Conservation (phyloP, 2,888 invertebrate genomes). For the Cremastinae sp. region DNA sequence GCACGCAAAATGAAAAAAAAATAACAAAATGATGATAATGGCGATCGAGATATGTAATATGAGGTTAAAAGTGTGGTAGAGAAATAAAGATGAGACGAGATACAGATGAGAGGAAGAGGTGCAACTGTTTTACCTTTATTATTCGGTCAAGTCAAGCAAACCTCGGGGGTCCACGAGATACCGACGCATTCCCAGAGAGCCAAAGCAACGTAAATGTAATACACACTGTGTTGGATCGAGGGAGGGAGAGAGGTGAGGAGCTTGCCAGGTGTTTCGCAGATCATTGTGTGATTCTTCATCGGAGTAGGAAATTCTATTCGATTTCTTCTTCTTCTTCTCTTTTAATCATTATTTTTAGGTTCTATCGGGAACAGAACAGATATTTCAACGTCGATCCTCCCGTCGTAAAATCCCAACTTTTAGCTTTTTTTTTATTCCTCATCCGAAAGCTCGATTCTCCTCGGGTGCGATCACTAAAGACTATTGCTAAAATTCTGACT, state of each 20-base stretch:
- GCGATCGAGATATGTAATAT: too few relatives aligned
- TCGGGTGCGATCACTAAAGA: not conserved
- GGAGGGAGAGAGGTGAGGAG: conserved; percentile 16
- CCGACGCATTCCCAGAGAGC: conserved; percentile 85
- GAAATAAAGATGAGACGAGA: conserved; percentile 43
- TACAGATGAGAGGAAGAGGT: conserved; percentile 78
- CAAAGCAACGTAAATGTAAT: conserved; percentile 81
- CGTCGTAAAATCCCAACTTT: conserved; percentile 6
- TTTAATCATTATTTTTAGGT: conserved; percentile 42
- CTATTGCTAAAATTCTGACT: not conserved
- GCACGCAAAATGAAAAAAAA: conserved; percentile 44
- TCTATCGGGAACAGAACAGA: conserved; percentile 58
- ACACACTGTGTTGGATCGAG: conserved; percentile 77
- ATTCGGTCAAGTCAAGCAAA: conserved; percentile 81
- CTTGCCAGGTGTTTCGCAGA: conserved; percentile 19
- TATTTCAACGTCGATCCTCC: conserved; percentile 11
- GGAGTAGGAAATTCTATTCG: too few relatives aligned
- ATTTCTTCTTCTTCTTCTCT: conserved; percentile 39
- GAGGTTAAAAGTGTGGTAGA: conserved; percentile 52
- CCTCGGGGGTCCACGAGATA: conserved; percentile 81
- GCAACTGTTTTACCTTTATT: conserved; percentile 85
- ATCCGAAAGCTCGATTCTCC: not conserved
- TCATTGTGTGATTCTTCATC: too few relatives aligned
- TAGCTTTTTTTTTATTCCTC: too few relatives aligned
- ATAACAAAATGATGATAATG: conserved; percentile 28